Evolutionary conservation across 2,888 invertebrate species (phyloP).

Genomic region (Nephrocerus scutellatus): DNA sequence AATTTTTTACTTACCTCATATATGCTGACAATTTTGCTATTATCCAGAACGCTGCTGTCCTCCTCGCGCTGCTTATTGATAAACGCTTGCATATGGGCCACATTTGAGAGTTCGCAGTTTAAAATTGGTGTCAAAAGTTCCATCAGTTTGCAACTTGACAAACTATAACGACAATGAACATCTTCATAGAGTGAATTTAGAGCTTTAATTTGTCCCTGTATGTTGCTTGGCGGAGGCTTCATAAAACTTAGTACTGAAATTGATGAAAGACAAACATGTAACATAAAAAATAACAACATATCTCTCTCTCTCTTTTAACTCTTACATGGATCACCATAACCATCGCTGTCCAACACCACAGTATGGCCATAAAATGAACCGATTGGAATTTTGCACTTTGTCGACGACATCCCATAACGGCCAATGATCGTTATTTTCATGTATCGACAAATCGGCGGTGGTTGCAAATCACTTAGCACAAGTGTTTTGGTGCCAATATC

Average conservation of each 20-base stretch:
- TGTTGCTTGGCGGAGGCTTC: constrained; percentile 33
- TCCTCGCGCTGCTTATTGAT: constrained; percentile 62
- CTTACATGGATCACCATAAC: constrained; percentile 40
- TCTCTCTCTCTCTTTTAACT: not conserved
- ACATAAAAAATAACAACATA: not conserved
- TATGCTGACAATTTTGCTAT: constrained; percentile 49
- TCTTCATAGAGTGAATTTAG: constrained; percentile 68
- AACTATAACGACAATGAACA: constrained; percentile 70
- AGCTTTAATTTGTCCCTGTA: constrained; percentile 55
- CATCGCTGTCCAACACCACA: constrained; percentile 63
- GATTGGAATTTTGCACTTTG: constrained; percentile 81
- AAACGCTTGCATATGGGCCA: constrained; percentile 77
- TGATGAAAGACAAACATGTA: not conserved
- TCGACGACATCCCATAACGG: constrained; percentile 84
- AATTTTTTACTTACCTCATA: constrained; percentile 48
- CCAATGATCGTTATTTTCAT: constrained; percentile 90
- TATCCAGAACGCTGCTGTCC: constrained; percentile 45
- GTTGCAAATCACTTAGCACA: constrained; percentile 81
- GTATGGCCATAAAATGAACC: constrained; percentile 93
- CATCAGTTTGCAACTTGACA: constrained; percentile 78
- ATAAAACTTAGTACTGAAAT: constrained; percentile 33
- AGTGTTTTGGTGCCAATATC: constrained; percentile 84
- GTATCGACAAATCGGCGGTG: constrained; percentile 81
- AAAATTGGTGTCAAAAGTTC: constrained; percentile 70
- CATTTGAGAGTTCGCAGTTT: constrained; percentile 72